Evolutionary conservation across 2,888 invertebrate species (phyloP), one percentile per base, ranked within the genome.

Genomic region (Temnothorax ravouxi): DNA sequence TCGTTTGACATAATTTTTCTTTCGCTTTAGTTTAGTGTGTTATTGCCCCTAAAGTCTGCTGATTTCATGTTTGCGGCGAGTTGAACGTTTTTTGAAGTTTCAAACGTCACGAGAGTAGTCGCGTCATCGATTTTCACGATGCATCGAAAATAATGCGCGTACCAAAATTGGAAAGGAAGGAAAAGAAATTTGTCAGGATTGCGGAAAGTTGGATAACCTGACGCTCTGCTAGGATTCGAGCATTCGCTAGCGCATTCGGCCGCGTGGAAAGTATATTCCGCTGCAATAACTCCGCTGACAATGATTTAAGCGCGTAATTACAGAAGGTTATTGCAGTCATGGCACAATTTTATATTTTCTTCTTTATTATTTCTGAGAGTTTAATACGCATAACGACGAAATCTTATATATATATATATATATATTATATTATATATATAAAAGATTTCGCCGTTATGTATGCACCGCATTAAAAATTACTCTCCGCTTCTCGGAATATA

Each of bases 161-260:
- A n/a, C 34, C 52, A 11, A 52, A 18, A 64, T 76, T 52, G 2
- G 11, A 21, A 44, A 34, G 21, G 50, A 69, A 56, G n/a, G 29
- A 61, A 71, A 80, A 72, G 79, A 80, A 80, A 80, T 79, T 79
- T 71, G 79, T 79, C 79, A 79, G 79, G 59, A 71, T 79, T 79
- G 79, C 79, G 59, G 18, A 71, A 79, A 79, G 79, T 79, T 79
- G 59, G 71, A 71, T 79, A 71, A 79, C 71, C 79, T 71, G 79
- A 79, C 79, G 79, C 59, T 38, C 56, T 71, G 79, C 71, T 47
- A 71, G 25, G 29, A 79, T 71, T 71, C 71, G 71, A 59, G 59
- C 59, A 71, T 80, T 80, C 71, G 59, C 69, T 56, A 71, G 71
- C 67, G 77, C 79, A 71, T 80, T 80, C 79, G 59, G 50, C 38